A percentile compares a stretch with the other conserved stretches of the same genome.
Evolutionary conservation across 1,140 invertebrate genomes (phyloP).

Genomic region (Rhagoletis zephyria): DNA sequence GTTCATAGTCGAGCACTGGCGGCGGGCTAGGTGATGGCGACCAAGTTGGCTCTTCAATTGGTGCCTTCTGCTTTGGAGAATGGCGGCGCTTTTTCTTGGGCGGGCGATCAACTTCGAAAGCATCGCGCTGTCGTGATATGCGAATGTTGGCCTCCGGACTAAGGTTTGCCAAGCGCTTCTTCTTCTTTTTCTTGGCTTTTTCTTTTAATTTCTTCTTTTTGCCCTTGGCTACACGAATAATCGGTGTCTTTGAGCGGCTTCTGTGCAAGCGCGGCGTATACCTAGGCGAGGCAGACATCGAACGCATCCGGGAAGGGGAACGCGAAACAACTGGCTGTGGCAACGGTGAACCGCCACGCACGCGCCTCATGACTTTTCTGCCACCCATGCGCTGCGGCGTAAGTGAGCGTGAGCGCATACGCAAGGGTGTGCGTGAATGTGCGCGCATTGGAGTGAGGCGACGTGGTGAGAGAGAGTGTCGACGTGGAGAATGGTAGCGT

Average conservation of each 20-base stretch:
- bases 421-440: conserved; percentile 44
- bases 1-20: conserved; percentile 56
- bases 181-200: conserved; percentile 65
- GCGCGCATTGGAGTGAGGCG: conserved; percentile 36
- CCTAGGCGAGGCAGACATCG: conserved; percentile 57
- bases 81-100: conserved; percentile 62
- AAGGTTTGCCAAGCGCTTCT: conserved; percentile 62
- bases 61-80: conserved; percentile 58
- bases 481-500: conserved; percentile 41
- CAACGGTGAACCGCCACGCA: conserved; percentile 62
- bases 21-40: conserved; percentile 65
- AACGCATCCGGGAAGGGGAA: conserved; percentile 53
- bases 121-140: conserved; percentile 66
- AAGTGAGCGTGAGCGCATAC: conserved; percentile 60
- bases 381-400: conserved; percentile 64
- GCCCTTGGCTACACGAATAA: conserved; percentile 58
- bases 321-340: conserved; percentile 24
- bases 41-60: conserved; percentile 70
- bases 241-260: conserved; percentile 63
- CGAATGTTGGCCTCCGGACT: conserved; percentile 61
- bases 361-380: conserved; percentile 58
- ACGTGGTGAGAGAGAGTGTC: conserved; percentile 23
- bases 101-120: conserved; percentile 63
- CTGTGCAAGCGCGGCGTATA: conserved; percentile 67
- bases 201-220: conserved; percentile 69